Evolutionary conservation across 1,140 invertebrate genomes (phyloP).

Genomic region (Sminthurides bifidus): DNA sequence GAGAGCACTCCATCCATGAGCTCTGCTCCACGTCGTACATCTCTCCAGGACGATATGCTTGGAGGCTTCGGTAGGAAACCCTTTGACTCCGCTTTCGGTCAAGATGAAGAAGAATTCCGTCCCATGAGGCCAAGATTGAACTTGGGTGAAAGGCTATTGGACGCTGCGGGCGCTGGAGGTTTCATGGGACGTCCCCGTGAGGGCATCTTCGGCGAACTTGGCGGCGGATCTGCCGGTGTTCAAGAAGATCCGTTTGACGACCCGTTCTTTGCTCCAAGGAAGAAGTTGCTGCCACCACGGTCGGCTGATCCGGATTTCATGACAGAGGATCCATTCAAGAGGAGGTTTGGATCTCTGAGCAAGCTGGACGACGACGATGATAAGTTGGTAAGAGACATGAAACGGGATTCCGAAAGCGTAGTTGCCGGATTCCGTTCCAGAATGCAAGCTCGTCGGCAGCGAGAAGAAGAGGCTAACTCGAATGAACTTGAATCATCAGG

Average conservation of each 20-base stretch:
- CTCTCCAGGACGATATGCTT: neutral
- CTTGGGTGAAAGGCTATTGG: neutral
- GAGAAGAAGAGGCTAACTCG: neutral
- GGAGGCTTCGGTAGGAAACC: neutral
- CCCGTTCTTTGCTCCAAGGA: conserved; percentile 9
- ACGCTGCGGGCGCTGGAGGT: neutral
- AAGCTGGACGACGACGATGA: neutral
- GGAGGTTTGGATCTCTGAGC: neutral
- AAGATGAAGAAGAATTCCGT: conserved; percentile 1
- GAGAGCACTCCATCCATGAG: neutral
- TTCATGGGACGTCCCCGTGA: neutral
- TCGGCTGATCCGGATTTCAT: conserved; percentile 15
- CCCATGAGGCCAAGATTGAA: neutral
- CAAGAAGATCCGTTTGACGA: conserved; percentile 14
- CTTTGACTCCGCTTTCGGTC: neutral
- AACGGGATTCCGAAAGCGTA: conserved; percentile 2
- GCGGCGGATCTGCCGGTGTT: conserved; percentile 8
- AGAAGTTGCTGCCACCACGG: conserved; percentile 3
- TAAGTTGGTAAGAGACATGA: conserved; percentile 9
- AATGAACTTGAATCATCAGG: neutral
- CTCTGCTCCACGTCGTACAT: neutral
- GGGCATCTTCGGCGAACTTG: neutral
- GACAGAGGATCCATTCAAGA: conserved; percentile 16
- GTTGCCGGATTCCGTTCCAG: conserved; percentile 8
- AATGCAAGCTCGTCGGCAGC: conserved; percentile 1